Percentiles rank a stretch among this genome's conserved stretches.
Evolutionary conservation across 2,797 vertebrate genomes (phyloP).

Genomic region (Lacerta agilis): DNA sequence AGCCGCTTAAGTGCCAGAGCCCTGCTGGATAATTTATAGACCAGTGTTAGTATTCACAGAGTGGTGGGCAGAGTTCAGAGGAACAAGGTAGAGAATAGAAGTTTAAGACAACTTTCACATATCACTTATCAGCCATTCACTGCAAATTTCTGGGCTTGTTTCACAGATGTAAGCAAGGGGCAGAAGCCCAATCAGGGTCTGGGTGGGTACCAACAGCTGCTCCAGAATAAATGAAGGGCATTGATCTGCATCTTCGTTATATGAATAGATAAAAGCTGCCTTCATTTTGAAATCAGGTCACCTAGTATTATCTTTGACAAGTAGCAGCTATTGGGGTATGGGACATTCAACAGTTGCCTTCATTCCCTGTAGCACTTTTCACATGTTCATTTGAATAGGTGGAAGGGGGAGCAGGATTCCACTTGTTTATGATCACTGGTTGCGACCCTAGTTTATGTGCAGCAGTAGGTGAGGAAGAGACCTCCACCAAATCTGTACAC

Average conservation of each 20-base stretch:
- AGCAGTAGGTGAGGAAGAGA: background rate
- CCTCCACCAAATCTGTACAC: background rate
- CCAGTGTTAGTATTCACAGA: slow-evolving; percentile 71
- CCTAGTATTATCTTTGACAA: background rate
- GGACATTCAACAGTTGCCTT: background rate
- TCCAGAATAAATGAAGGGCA: background rate
- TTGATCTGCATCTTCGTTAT: background rate
- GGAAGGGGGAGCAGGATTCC: background rate
- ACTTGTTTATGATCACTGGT: background rate
- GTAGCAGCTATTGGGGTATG: background rate
- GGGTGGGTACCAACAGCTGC: too few species aligned
- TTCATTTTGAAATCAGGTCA: background rate
- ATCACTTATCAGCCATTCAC: background rate
- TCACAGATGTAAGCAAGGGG: background rate
- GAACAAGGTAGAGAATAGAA: slow-evolving; percentile 65
- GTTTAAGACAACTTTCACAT: slow-evolving; percentile 56
- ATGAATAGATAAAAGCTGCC: background rate
- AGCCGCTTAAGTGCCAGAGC: slow-evolving; percentile 68
- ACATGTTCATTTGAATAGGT: background rate
- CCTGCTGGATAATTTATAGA: slow-evolving; percentile 78
- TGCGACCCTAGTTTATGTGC: background rate
- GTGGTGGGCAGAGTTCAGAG: slow-evolving; percentile 72
- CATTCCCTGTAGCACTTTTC: background rate
- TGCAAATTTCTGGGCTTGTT: background rate
- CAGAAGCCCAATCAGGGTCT: background rate